These are phyloP conservation scores for Spea bombifrons DNA, from an alignment of 2,113 vertebrate genomes.

Conservation along the genomic window DNA sequence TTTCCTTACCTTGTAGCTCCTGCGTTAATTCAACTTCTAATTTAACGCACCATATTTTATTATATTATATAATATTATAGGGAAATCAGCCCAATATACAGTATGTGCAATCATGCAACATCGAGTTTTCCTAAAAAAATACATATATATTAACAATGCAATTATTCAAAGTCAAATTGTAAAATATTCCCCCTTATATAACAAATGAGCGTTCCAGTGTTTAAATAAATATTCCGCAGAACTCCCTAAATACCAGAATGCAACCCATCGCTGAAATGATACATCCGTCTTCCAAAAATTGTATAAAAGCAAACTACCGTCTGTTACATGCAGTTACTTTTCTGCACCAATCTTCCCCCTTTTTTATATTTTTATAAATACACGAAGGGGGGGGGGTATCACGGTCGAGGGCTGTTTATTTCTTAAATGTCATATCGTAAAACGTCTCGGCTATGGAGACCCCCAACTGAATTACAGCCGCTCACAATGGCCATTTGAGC, in stretches of 20 bases:
- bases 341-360: too few species aligned
- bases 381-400: background rate
- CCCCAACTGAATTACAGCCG: slow-evolving; percentile 49
- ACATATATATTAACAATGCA: too few species aligned
- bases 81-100: too few species aligned
- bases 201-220: background rate
- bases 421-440: slow-evolving; percentile 20
- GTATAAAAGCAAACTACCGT: background rate
- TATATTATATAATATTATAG: too few species aligned
- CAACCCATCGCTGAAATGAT: background rate
- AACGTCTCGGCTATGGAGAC: slow-evolving; percentile 31
- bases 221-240: background rate
- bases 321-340: background rate
- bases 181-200: background rate
- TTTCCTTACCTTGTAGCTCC: too few species aligned
- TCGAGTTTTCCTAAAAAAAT: too few species aligned
- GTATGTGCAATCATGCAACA: too few species aligned
- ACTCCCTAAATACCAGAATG: background rate
- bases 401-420: background rate
- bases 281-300: background rate
- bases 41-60: too few species aligned
- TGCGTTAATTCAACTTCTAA: too few species aligned
- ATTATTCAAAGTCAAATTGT: background rate
- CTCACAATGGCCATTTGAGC: slow-evolving; percentile 57
- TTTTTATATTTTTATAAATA: background rate